phyloP scores from a whole-genome alignment of 2,888 invertebrate species.

The Pedicia rivosa region DNA sequence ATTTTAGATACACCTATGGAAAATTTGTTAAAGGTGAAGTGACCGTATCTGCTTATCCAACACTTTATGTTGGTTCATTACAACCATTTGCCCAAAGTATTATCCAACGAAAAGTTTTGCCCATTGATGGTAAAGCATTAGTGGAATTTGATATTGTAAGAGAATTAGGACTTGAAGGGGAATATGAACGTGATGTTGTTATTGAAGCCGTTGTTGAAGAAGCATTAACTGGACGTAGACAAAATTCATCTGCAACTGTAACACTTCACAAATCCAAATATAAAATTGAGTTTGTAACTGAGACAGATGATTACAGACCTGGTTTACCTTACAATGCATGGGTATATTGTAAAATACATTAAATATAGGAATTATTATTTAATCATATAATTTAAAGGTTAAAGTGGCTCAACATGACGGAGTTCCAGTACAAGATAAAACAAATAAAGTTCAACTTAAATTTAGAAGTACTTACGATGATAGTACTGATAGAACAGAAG shows the following conservation, averaged over 20 bases:
- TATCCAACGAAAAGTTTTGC: constrained; percentile 49
- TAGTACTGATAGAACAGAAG: constrained; percentile 19
- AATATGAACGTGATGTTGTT: constrained; percentile 63
- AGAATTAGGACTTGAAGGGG: constrained; percentile 64
- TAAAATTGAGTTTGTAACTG: constrained; percentile 57
- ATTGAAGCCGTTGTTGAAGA: constrained; percentile 85
- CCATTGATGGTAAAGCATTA: constrained; percentile 44
- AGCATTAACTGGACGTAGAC: constrained; percentile 61
- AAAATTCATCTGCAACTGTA: constrained; percentile 59
- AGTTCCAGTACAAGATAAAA: constrained; percentile 41
- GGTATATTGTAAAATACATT: too few species aligned
- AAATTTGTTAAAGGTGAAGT: constrained; percentile 75
- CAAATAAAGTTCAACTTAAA: constrained; percentile 32
- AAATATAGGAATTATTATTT: too few species aligned
- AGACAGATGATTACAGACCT: constrained; percentile 79
- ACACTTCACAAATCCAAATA: constrained; percentile 63
- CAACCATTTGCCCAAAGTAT: constrained; percentile 28
- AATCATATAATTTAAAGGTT: too few species aligned
- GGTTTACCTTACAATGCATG: constrained; percentile 47
- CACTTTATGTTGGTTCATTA: constrained; percentile 42
- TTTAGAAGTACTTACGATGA: constrained; percentile 3
- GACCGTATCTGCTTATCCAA: constrained; percentile 69
- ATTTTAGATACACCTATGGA: constrained; percentile 78
- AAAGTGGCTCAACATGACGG: constrained; percentile 57
- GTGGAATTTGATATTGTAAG: constrained; percentile 63